A percentile compares a stretch with the other conserved stretches of the same genome.
These are phyloP conservation scores for Willowsia nigromaculata DNA, from an alignment of 2,888 invertebrate genomes.

Conservation along the genomic window DNA sequence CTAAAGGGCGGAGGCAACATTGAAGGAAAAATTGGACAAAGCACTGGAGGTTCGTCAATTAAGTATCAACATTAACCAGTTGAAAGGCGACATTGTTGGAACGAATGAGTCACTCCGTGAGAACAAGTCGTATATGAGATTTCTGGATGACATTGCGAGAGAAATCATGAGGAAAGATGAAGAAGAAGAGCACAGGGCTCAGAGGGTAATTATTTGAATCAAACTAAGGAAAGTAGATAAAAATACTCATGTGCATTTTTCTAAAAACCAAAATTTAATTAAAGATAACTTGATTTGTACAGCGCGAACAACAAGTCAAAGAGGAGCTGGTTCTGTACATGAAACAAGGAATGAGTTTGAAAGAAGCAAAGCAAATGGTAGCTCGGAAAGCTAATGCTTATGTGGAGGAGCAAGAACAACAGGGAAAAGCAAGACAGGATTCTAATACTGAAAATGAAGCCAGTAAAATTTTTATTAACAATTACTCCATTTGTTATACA, in stretches of 20 bases:
- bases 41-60: slow-evolving; percentile 73
- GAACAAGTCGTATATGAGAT: slow-evolving; percentile 77
- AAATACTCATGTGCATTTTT: no score
- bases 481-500: no score
- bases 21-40: slow-evolving; percentile 75
- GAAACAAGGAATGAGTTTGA: slow-evolving; percentile 86
- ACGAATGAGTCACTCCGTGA: slow-evolving; percentile 76
- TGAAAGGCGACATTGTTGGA: slow-evolving; percentile 77
- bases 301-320: slow-evolving; percentile 78
- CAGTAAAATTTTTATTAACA: background rate
- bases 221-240: no score
- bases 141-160: slow-evolving; percentile 75
- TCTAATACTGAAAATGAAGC: background rate
- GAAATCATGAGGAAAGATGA: slow-evolving; percentile 78
- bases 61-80: slow-evolving; percentile 75
- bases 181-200: slow-evolving; percentile 73
- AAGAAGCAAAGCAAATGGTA: slow-evolving; percentile 84
- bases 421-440: slow-evolving; percentile 14
- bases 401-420: slow-evolving; percentile 35
- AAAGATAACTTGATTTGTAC: background rate
- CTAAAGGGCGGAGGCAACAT: slow-evolving; percentile 73
- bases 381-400: slow-evolving; percentile 85
- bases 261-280: no score
- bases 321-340: slow-evolving; percentile 75
- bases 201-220: no score